phyloP scores from a whole-genome alignment of 2,797 vertebrate species.

The Pangasius krempfi region DNA sequence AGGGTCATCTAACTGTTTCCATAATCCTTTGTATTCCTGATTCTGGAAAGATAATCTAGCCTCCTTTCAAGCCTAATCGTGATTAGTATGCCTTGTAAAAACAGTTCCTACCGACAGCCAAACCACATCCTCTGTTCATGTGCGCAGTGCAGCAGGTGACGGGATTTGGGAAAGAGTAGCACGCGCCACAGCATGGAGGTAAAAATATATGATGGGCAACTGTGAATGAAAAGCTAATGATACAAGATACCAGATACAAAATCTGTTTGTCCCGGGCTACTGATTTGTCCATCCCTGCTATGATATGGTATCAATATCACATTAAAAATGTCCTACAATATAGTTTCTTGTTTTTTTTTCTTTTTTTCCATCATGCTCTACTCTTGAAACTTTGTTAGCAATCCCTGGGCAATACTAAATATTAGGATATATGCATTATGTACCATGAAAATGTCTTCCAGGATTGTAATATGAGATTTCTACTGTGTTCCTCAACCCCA shows the following conservation, averaged over 20 bases:
- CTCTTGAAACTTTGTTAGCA: background rate
- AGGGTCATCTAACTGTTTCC: background rate
- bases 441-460: background rate
- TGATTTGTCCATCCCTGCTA: too few relatives aligned
- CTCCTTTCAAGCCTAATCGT: background rate
- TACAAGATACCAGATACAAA: too few relatives aligned
- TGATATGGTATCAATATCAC: background rate
- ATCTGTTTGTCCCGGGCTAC: too few relatives aligned
- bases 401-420: background rate
- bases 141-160: too few relatives aligned
- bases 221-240: too few relatives aligned
- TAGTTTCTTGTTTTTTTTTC: too few relatives aligned
- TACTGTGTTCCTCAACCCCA: constrained; percentile 4
- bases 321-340: background rate
- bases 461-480: background rate
- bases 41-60: background rate
- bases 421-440: background rate
- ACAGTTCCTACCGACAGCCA: background rate
- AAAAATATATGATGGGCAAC: too few relatives aligned
- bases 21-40: background rate
- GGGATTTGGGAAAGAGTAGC: background rate
- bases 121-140: too few relatives aligned
- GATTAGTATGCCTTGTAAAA: background rate
- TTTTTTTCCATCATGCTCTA: background rate
- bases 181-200: too few relatives aligned